Conservation (phyloP, 1,140 invertebrate species). For the Cydia fagiglandana region DNA sequence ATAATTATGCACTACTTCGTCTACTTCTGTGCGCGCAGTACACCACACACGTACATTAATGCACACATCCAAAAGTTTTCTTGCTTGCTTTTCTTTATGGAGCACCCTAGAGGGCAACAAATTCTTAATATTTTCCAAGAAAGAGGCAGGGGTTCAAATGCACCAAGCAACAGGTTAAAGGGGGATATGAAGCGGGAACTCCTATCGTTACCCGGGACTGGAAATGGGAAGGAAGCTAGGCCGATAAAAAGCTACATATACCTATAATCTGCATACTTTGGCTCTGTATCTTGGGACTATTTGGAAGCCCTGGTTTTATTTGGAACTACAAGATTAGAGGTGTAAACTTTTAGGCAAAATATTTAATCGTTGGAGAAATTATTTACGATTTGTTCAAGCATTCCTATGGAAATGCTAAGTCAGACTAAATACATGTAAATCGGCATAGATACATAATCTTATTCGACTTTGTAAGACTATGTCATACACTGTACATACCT, state of each 20-base stretch:
- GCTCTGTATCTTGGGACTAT: not conserved
- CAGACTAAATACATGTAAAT: too few species aligned
- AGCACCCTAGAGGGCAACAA: not conserved
- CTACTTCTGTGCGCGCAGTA: too few species aligned
- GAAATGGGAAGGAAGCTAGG: not conserved
- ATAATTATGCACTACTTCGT: too few species aligned
- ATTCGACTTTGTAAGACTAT: too few species aligned
- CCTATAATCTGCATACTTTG: not conserved
- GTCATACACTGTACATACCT: slow-evolving; percentile 57
- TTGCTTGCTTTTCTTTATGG: not conserved
- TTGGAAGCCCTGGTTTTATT: not conserved
- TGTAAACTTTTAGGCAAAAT: not conserved
- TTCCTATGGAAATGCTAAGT: too few species aligned
- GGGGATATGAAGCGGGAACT: not conserved
- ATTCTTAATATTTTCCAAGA: not conserved
- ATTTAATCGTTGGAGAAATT: not conserved
- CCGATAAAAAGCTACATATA: not conserved
- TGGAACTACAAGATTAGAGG: not conserved
- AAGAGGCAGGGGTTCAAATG: not conserved
- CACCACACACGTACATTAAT: too few species aligned
- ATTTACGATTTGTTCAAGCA: not conserved
- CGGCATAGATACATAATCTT: too few species aligned
- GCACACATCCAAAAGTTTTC: too few species aligned
- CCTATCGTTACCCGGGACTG: not conserved
- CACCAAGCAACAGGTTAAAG: slow-evolving; percentile 4